These are phyloP conservation scores for Mactra quadrangularis DNA, from an alignment of 1,140 invertebrate species.

Conservation along the genomic window DNA sequence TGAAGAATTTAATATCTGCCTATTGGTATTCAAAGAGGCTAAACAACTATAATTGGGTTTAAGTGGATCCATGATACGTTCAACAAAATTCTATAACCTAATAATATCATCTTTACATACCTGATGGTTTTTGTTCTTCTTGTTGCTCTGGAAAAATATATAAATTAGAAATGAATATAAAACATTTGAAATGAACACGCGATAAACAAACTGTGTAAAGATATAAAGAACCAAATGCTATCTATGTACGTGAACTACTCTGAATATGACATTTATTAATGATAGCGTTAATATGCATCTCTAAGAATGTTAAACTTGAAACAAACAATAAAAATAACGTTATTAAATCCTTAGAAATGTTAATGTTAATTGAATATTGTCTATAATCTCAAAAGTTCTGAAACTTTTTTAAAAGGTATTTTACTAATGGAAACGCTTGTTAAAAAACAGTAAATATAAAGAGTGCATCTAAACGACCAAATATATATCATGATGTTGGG, in stretches of 20 bases:
- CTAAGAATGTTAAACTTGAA: not conserved
- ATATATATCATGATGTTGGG: not conserved
- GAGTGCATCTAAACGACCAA: not conserved
- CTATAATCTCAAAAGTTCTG: no score
- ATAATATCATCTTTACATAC: not conserved
- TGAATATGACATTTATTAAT: not conserved
- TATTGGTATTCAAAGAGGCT: not conserved
- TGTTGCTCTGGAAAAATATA: not conserved
- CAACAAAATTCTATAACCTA: no score
- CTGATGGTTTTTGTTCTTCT: constrained; percentile 26
- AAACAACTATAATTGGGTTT: not conserved
- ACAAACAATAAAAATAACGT: no score
- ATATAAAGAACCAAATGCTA: not conserved
- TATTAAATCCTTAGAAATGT: no score
- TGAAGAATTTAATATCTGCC: not conserved
- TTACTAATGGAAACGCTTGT: no score
- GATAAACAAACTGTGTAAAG: not conserved
- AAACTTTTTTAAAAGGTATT: no score
- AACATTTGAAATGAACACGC: not conserved
- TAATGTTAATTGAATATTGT: no score
- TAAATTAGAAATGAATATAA: not conserved
- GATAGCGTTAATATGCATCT: not conserved
- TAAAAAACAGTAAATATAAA: not conserved
- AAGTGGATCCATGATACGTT: no score
- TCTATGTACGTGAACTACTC: not conserved